phyloP scores from a whole-genome alignment of 2,113 vertebrate species.

The Scomber scombrus region DNA sequence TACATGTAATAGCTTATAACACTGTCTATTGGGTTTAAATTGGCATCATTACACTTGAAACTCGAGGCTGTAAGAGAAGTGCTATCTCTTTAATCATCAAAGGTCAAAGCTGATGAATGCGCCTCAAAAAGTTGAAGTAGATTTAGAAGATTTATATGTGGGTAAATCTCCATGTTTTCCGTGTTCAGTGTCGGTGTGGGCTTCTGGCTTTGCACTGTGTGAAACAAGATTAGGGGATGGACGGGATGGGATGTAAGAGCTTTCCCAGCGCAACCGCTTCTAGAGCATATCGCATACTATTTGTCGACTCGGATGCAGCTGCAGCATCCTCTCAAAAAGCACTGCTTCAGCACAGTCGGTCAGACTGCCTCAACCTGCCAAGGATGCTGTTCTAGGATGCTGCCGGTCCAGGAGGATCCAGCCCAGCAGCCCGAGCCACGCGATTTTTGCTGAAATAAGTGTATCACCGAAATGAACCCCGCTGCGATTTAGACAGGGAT shows the following conservation, averaged over 20 bases:
- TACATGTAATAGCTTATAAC: conserved; percentile 23
- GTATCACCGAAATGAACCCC: conserved; percentile 15
- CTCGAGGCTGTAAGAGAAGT: not conserved
- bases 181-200: conserved; percentile 23
- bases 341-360: conserved; percentile 51
- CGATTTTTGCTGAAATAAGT: conserved; percentile 34
- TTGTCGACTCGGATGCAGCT: conserved; percentile 65
- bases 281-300: conserved; percentile 54
- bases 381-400: conserved; percentile 64
- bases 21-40: conserved; percentile 4
- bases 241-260: conserved; percentile 53
- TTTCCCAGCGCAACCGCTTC: conserved; percentile 55
- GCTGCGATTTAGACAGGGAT: conserved; percentile 27
- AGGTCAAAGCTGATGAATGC: conserved; percentile 31
- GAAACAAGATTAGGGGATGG: conserved; percentile 60
- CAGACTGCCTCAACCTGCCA: conserved; percentile 50
- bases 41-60: not conserved
- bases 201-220: conserved; percentile 45
- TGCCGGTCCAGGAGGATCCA: conserved; percentile 58
- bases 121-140: conserved; percentile 38
- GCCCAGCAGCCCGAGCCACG: conserved; percentile 37
- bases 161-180: conserved; percentile 30
- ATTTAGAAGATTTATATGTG: conserved; percentile 30
- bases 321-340: conserved; percentile 65
- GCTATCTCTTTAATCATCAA: conserved; percentile 27